phyloP scores from a whole-genome alignment of 2,113 vertebrate genomes.

The Burhinus bistriatus region DNA sequence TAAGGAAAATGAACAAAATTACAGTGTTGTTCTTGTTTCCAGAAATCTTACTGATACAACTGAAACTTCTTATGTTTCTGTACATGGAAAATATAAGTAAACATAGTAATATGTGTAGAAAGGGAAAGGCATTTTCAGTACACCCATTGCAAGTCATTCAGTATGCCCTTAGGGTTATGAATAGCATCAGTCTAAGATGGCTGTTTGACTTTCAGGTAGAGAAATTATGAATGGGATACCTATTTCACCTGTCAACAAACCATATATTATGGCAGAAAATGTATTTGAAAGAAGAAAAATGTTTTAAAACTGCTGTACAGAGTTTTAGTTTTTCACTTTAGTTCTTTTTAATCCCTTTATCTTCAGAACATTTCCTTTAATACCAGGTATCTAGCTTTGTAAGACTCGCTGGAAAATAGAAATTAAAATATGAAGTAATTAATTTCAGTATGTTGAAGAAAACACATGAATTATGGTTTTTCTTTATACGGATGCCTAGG shows the following conservation, averaged over 20 bases:
- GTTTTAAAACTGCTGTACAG: not conserved
- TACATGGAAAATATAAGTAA: not conserved
- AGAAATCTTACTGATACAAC: not conserved
- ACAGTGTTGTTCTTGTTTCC: not conserved
- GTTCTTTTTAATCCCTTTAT: not conserved
- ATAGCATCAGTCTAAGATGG: not conserved
- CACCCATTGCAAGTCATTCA: not conserved
- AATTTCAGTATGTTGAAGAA: not conserved
- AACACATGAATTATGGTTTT: not conserved
- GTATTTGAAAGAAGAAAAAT: not conserved
- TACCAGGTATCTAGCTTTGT: not conserved
- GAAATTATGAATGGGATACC: not conserved
- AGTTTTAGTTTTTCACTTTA: not conserved
- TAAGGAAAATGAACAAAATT: not conserved
- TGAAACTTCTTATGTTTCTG: not conserved
- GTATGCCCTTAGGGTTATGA: not conserved
- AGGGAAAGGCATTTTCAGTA: not conserved
- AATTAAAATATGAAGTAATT: not conserved
- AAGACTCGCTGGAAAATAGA: not conserved
- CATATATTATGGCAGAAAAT: not conserved
- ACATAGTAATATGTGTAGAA: not conserved
- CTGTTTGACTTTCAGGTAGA: not conserved
- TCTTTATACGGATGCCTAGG: not conserved
- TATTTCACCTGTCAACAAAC: not conserved
- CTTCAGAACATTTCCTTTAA: not conserved